Percentiles rank a stretch among this genome's conserved stretches.
phyloP scores from a whole-genome alignment of 2,113 vertebrate genomes.

The Zosterops japonicus region DNA sequence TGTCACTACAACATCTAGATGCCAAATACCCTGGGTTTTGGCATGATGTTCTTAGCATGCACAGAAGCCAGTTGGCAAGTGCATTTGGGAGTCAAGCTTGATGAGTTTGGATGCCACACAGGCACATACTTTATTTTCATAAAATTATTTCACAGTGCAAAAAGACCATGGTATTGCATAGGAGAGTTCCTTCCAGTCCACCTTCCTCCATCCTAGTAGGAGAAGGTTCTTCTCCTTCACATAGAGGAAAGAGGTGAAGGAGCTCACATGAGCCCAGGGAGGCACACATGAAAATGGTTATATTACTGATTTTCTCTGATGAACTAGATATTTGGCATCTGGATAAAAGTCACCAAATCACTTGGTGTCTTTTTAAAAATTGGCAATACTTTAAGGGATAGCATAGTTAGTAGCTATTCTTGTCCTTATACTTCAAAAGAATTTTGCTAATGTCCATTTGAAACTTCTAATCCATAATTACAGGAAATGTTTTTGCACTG shows the following conservation, averaged over 20 bases:
- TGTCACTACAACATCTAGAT: slow-evolving; percentile 17
- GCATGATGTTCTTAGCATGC: not conserved
- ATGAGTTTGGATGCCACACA: not conserved
- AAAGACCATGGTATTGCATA: not conserved
- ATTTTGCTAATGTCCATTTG: not conserved
- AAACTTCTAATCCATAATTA: not conserved
- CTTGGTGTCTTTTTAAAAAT: not conserved
- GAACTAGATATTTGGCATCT: not conserved
- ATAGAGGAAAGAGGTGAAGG: not conserved
- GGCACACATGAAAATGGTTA: not conserved
- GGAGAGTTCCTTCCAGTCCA: not conserved
- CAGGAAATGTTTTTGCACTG: not conserved
- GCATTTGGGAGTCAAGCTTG: not conserved
- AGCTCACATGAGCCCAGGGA: not conserved
- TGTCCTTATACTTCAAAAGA: not conserved
- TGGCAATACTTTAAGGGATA: not conserved
- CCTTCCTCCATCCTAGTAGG: not conserved
- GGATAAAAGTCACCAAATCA: not conserved
- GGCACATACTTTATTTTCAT: not conserved
- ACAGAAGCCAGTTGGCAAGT: slow-evolving; percentile 25
- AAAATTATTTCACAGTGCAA: not conserved
- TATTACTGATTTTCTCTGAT: not conserved
- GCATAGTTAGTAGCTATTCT: not conserved
- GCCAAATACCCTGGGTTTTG: slow-evolving; percentile 52
- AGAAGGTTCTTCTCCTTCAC: not conserved